A percentile compares a stretch with the other conserved stretches of the same genome.
phyloP scores from a whole-genome alignment of 2,797 vertebrate species.

The Galago senegalensis region DNA sequence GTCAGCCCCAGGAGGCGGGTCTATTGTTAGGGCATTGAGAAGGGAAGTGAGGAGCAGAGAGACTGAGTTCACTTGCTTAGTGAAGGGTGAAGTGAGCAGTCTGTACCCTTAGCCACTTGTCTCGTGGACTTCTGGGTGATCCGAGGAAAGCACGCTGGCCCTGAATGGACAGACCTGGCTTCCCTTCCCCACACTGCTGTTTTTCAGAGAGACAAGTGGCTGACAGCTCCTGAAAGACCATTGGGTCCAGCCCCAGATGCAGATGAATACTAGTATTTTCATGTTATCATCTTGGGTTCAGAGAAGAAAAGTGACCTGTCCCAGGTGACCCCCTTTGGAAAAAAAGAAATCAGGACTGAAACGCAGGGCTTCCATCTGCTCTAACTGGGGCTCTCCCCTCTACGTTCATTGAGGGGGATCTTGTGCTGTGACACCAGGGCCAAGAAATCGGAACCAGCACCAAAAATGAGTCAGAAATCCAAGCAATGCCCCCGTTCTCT shows the following conservation, averaged over 20 bases:
- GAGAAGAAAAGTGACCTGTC: not conserved
- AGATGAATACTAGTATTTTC: not conserved
- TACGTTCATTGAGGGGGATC: accelerated
- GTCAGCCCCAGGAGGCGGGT: not conserved
- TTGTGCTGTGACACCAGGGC: not conserved
- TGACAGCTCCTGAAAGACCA: not conserved
- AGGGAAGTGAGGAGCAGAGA: not conserved
- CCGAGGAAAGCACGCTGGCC: not conserved
- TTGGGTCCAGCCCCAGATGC: not conserved
- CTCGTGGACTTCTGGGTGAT: no score
- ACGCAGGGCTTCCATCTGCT: not conserved
- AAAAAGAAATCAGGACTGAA: not conserved
- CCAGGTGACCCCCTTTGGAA: not conserved
- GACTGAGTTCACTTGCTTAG: not conserved
- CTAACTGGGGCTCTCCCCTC: not conserved
- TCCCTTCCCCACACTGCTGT: not conserved
- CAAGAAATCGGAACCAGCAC: not conserved
- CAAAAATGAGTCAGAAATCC: not conserved
- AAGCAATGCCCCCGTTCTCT: accelerated
- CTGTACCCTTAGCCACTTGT: not conserved
- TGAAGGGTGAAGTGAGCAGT: not conserved
- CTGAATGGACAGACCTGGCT: no score
- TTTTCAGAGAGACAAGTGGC: not conserved
- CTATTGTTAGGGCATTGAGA: not conserved
- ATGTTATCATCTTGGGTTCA: not conserved